phyloP scores from a whole-genome alignment of 1,140 invertebrate species.

The Meteorus sp. region DNA sequence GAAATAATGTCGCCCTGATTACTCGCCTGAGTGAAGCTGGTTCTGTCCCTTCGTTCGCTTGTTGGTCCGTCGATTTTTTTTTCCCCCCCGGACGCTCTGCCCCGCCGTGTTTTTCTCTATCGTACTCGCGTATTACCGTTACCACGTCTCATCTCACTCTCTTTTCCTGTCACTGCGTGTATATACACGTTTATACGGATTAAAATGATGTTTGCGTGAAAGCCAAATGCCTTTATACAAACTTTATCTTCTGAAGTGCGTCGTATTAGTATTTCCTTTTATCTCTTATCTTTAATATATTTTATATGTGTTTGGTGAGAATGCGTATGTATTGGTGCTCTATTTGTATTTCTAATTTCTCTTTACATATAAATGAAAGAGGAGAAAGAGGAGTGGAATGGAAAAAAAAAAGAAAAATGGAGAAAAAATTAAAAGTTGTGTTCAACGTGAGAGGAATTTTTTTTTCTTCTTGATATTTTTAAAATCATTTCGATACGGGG shows the following conservation, averaged over 20 bases:
- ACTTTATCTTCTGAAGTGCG: slow-evolving; percentile 57
- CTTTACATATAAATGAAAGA: too few relatives aligned
- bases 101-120: slow-evolving; percentile 8
- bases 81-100: neutral
- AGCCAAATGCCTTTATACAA: slow-evolving; percentile 59
- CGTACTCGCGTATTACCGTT: too few relatives aligned
- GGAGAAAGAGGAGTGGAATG: too few relatives aligned
- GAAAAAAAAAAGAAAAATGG: too few relatives aligned
- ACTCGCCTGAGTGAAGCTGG: slow-evolving; percentile 56
- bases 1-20: slow-evolving; percentile 61
- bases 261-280: slow-evolving; percentile 40
- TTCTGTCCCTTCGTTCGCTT: slow-evolving; percentile 29
- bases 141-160: too few relatives aligned
- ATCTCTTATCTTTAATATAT: neutral
- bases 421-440: too few relatives aligned
- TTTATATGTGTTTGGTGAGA: neutral
- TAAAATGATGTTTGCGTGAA: slow-evolving; percentile 61
- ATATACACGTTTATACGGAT: slow-evolving; percentile 44
- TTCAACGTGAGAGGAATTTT: too few relatives aligned
- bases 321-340: too few relatives aligned
- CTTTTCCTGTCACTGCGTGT: too few relatives aligned
- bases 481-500: too few relatives aligned
- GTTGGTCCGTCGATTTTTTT: slow-evolving; percentile 12
- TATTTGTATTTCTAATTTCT: neutral
- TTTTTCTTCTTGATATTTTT: too few relatives aligned